Conservation (phyloP, 1,140 invertebrate genomes). For the Chlorops oryzae region DNA sequence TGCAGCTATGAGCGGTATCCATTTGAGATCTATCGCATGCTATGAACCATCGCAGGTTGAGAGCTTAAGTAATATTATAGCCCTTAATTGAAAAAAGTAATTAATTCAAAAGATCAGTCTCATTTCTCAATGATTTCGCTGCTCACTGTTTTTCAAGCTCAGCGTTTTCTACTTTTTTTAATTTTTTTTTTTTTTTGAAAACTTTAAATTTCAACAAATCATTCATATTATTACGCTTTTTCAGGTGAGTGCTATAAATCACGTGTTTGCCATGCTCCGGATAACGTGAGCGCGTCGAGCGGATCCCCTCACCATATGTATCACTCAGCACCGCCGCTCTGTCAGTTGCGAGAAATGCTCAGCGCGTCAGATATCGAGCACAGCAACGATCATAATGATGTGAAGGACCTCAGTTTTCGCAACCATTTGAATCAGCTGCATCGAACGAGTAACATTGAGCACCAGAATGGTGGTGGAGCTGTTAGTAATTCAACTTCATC, state of each 20-base stretch:
- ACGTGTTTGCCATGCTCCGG: constrained; percentile 47
- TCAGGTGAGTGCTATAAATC: constrained; percentile 53
- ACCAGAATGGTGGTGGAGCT: constrained; percentile 8
- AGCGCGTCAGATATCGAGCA: constrained; percentile 45
- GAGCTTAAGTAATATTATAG: too few relatives aligned
- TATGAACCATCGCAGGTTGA: too few relatives aligned
- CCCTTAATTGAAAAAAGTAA: too few relatives aligned
- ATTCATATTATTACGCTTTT: constrained; percentile 12
- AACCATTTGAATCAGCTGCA: constrained; percentile 43
- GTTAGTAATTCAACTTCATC: constrained; percentile 18
- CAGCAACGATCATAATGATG: constrained; percentile 65
- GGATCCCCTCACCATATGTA: constrained; percentile 42
- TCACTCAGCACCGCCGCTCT: constrained; percentile 45
- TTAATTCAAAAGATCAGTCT: too few relatives aligned
- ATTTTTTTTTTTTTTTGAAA: neutral
- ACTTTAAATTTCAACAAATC: constrained; percentile 7
- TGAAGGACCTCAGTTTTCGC: constrained; percentile 46
- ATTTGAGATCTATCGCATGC: too few relatives aligned
- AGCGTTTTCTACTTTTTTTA: neutral
- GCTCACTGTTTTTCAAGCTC: neutral
- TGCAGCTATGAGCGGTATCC: too few relatives aligned
- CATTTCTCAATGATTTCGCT: too few relatives aligned
- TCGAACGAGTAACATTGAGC: constrained; percentile 20
- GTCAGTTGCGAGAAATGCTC: constrained; percentile 46
- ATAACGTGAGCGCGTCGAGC: constrained; percentile 47